A percentile compares a stretch with the other conserved stretches of the same genome.
Conservation (phyloP, 1,140 invertebrate genomes). For the Lithobius niger region DNA sequence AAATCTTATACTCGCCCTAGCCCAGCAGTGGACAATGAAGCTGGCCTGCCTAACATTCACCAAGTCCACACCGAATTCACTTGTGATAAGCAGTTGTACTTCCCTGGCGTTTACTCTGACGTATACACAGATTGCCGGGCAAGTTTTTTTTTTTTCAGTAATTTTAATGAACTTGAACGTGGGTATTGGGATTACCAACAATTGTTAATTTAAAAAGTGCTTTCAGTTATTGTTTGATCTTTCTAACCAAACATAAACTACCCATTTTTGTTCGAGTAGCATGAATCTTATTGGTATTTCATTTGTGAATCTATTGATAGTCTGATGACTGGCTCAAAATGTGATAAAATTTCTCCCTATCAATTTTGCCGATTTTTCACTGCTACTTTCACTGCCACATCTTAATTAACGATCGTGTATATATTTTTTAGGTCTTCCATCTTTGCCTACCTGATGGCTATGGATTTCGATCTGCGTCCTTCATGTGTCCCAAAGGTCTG, state of each 20-base stretch:
- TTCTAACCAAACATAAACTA: too few species aligned
- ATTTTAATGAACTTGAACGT: too few species aligned
- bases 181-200: too few species aligned
- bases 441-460: not conserved
- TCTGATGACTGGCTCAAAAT: too few species aligned
- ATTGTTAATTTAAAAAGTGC: too few species aligned
- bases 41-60: not conserved
- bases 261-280: too few species aligned
- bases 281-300: too few species aligned
- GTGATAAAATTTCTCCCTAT: not conserved
- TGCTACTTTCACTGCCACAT: not conserved
- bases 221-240: too few species aligned
- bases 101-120: not conserved
- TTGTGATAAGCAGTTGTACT: not conserved
- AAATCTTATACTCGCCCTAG: not conserved
- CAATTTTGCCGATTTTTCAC: too few species aligned
- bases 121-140: not conserved
- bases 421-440: slow-evolving; percentile 1
- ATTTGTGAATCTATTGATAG: too few species aligned
- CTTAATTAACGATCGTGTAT: not conserved
- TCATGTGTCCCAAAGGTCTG: not conserved
- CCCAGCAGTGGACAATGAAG: not conserved
- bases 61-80: not conserved
- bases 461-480: not conserved
- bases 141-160: too few species aligned